Percentiles rank a stretch among this genome's conserved stretches.
Evolutionary conservation across 2,797 vertebrate genomes (phyloP).

Genomic region (Denticeps clupeoides): DNA sequence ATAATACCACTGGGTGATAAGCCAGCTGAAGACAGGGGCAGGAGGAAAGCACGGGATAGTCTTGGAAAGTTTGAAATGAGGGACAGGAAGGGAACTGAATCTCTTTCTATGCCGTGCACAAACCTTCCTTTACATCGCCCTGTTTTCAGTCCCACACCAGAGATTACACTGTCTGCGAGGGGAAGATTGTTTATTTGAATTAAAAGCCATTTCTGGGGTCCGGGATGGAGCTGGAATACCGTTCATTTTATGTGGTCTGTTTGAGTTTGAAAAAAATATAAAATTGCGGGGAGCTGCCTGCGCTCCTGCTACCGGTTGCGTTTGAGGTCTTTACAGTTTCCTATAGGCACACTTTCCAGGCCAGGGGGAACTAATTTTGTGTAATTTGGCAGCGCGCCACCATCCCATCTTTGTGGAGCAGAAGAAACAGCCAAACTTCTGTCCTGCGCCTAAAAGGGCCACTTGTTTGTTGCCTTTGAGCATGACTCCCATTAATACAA

Average conservation of each 20-base stretch:
- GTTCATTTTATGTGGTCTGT: slow-evolving; percentile 43
- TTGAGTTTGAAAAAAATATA: slow-evolving; percentile 37
- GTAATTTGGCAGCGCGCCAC: slow-evolving; percentile 36
- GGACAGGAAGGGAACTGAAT: slow-evolving; percentile 29
- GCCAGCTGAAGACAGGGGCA: background rate
- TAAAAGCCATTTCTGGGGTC: slow-evolving; percentile 36
- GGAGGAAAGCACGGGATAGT: background rate
- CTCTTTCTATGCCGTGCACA: slow-evolving; percentile 29
- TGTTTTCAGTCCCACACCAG: too few relatives aligned
- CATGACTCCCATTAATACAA: slow-evolving; percentile 17
- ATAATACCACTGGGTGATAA: background rate
- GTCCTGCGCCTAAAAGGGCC: slow-evolving; percentile 34
- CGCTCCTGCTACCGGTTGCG: slow-evolving; percentile 24
- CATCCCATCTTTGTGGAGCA: slow-evolving; percentile 24
- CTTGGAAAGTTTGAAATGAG: slow-evolving; percentile 16
- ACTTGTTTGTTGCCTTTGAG: slow-evolving; percentile 33
- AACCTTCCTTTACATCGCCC: slow-evolving; percentile 34
- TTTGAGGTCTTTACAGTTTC: slow-evolving; percentile 40
- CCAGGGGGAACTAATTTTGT: slow-evolving; percentile 32
- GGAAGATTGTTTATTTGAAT: slow-evolving; percentile 40
- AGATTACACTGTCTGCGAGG: slow-evolving; percentile 17
- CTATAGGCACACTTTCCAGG: slow-evolving; percentile 42
- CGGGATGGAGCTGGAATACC: slow-evolving; percentile 41
- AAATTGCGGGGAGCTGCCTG: slow-evolving; percentile 24
- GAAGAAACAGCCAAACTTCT: slow-evolving; percentile 32